Evolutionary conservation across 2,797 vertebrate species (phyloP), one percentile per base, ranked within the genome.

Genomic region (Lindbergichthys nudifrons): DNA sequence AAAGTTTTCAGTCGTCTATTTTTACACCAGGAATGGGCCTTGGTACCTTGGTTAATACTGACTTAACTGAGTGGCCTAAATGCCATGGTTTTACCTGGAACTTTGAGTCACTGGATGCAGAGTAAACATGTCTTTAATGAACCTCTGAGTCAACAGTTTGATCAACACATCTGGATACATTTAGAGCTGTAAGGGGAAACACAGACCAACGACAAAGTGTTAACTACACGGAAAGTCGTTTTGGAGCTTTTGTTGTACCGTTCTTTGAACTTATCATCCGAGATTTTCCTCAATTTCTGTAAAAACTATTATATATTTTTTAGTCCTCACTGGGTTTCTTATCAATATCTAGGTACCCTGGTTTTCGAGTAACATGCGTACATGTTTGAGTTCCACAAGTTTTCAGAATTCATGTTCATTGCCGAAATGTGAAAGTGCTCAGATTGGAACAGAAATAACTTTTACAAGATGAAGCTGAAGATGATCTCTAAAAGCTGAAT

Each of bases 401-500:
- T 26, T 50, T 5, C 0, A 43, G 7, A 32, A 23, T 54, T 13
- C 14, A 9, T 36, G 47, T 16, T 1, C 18, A 30, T 16, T 41
- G 16, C 66, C 32, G 42, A 32, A 43, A 26, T 52, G 61, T 21
- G 1, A 64, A 60, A n/a, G 4, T 11, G 13, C 45, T 51, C 21
- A 1, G 21, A 23, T 3, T 51, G 48, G 77, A 70, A 71, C 9
- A 3, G 18, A 68, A n/a, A 36, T 1, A 36, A 36, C 42, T 32
- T 68, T 62, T 63, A 60, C n/a, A 79, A 70, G 46, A 54, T 46
- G 15, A 73, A 58, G 57, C n/a, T 68, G 68, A 36, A 56, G 62
- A 16, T 50, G 41, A 30, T 62, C 45, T 69, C 26, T 83, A 45
- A 91, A 90, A 87, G 75, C 63, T 92, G 92, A 93, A 93, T 93